Conservation (phyloP, 2,888 invertebrate genomes). For the Dasypolia templi region DNA sequence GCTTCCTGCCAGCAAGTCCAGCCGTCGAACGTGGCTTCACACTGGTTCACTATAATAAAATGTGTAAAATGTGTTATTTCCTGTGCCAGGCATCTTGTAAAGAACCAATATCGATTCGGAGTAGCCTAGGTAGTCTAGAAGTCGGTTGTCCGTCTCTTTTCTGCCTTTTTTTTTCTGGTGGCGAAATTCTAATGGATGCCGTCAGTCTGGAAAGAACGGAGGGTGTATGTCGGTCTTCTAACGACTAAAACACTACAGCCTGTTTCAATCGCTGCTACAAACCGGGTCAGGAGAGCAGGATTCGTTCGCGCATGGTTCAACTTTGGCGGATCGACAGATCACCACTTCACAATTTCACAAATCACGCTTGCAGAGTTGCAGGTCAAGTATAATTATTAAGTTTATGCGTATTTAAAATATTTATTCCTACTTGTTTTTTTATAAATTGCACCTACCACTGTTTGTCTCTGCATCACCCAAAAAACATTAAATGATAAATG, state of each 20-base stretch:
- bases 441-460: no score
- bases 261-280: background rate
- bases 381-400: background rate
- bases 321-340: background rate
- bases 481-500: no score
- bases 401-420: no score
- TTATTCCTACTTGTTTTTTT: no score
- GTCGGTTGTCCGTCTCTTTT: background rate
- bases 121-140: background rate
- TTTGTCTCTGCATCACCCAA: no score
- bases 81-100: background rate
- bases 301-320: background rate
- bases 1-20: conserved; percentile 91
- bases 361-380: background rate
- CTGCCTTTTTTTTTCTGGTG: background rate
- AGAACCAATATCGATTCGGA: background rate
- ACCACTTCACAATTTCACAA: background rate
- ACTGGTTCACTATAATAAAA: conserved; percentile 70
- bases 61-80: background rate
- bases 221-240: background rate
- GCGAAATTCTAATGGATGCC: background rate
- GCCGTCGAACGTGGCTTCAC: conserved; percentile 91
- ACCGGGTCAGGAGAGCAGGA: background rate
- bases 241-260: background rate
- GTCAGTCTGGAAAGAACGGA: background rate